Evolutionary conservation across 1,140 invertebrate genomes (phyloP), one percentile per base, ranked within the genome.

Genomic region (Andrena cerasifolii): DNA sequence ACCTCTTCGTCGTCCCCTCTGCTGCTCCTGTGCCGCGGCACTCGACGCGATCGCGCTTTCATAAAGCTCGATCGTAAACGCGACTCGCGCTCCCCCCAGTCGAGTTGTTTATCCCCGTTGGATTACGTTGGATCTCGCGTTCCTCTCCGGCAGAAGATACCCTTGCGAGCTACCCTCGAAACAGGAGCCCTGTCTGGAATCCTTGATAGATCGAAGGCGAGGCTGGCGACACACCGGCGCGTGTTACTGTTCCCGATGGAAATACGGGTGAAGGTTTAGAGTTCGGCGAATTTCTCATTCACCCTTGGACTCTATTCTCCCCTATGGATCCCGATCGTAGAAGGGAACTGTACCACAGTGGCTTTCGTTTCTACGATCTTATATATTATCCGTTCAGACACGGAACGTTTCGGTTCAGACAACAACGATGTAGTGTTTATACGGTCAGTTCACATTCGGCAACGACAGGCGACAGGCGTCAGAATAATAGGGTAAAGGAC

Each of bases 191-290:
- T 49, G n/a, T 33, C 28, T 36, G 51, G 40, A 54, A 67, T 24
- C 49, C 49, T 36, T n/a, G 31, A 67, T 31, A 67, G 53, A 51
- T 51, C 21, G 65, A 26, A 67, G 65, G 4, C 36, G 21, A 31
- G 45, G 36, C 36, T 4, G 26, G 0, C n/a, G 65, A 67, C 67
- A 45, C 43, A 56, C 45, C 8, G 53, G 5, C 21, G 33, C 21
- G 53, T 45, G 58, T 70, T 70, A 56, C 51, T 3, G 33, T 12
- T 18, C 14, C 10, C 28, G 28, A 5, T 7, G 54, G n/a, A n/a
- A n/a, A n/a, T n/a, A 56, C 7, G 54, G 28, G 28, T 28, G 54
- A 31, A 31, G 2, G 7, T 56, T 12, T 33, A 24, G 14, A 7
- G 53, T 18, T 12, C 45, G 45, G 6, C n/a, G n/a, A 53, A 10